Evolutionary conservation across 92 coral and sea anemone genomes (phyloP).

Genomic region (Siderastrea siderea): DNA sequence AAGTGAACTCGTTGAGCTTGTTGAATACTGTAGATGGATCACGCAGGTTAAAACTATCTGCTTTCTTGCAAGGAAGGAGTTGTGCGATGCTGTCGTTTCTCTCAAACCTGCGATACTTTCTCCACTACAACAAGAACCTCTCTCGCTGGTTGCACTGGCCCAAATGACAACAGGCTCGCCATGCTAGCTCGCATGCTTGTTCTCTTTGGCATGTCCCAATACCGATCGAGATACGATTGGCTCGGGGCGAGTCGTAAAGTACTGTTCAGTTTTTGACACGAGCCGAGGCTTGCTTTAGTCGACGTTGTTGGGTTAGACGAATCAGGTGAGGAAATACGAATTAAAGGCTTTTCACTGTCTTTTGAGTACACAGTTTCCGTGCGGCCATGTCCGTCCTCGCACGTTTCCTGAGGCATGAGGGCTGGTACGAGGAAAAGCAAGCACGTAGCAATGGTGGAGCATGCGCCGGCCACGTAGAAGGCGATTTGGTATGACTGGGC

Average conservation of each 20-base stretch:
- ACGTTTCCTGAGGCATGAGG: constrained; percentile 78
- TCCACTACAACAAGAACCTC: constrained; percentile 76
- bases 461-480: constrained; percentile 90
- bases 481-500: constrained; percentile 94
- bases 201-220: constrained; percentile 73
- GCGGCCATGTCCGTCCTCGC: constrained; percentile 42
- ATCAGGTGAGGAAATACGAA: constrained; percentile 36
- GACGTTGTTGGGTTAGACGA: constrained; percentile 33
- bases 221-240: constrained; percentile 57
- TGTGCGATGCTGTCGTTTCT: background rate
- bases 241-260: constrained; percentile 32
- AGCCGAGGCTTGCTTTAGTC: constrained; percentile 44
- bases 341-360: constrained; percentile 57
- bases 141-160: constrained; percentile 41
- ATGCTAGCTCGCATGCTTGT: constrained; percentile 73
- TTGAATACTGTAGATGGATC: background rate
- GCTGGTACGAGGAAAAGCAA: constrained; percentile 87
- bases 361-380: constrained; percentile 35
- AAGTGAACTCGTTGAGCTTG: constrained; percentile 13
- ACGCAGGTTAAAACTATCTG: constrained; percentile 11
- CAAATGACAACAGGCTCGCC: constrained; percentile 64
- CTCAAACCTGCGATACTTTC: constrained; percentile 69
- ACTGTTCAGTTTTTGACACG: constrained; percentile 44
- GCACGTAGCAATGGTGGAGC: constrained; percentile 80
- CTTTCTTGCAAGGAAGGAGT: background rate